These are phyloP conservation scores for Brenthis hecate DNA, from an alignment of 2,888 invertebrate genomes.

Conservation along the genomic window DNA sequence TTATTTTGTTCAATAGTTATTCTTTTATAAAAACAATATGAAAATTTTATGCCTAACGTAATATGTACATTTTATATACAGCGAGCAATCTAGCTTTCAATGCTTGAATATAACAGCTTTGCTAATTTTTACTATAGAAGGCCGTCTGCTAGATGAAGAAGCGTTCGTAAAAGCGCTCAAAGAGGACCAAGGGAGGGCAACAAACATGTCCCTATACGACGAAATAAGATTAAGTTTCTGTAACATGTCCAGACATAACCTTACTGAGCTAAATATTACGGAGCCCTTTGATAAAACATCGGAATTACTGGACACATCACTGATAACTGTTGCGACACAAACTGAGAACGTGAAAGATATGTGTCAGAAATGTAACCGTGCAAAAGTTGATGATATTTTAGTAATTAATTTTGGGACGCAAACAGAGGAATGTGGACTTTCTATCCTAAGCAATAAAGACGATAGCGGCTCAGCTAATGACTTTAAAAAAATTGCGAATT, in stretches of 20 bases:
- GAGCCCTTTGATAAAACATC: constrained; percentile 44
- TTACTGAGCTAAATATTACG: constrained; percentile 46
- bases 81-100: constrained; percentile 19
- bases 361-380: constrained; percentile 16
- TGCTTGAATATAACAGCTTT: constrained; percentile 23
- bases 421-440: constrained; percentile 22
- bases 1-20: too few relatives aligned
- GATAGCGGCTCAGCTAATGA: too few relatives aligned
- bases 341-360: constrained; percentile 44
- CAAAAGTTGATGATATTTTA: constrained; percentile 13
- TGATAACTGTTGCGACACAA: constrained; percentile 49
- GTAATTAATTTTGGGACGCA: constrained; percentile 30
- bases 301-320: constrained; percentile 44
- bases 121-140: constrained; percentile 53
- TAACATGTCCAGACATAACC: constrained; percentile 55
- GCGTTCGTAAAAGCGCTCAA: constrained; percentile 63
- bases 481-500: too few relatives aligned
- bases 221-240: constrained; percentile 71
- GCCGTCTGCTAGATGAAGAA: constrained; percentile 69
- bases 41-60: too few relatives aligned
- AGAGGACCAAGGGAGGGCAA: constrained; percentile 65
- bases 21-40: too few relatives aligned
- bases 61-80: constrained; percentile 10
- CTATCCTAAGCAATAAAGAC: neutral
- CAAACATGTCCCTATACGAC: constrained; percentile 71